Base-by-base conservation (phyloP, 2,797 vertebrate genomes). In the Periophthalmus magnuspinnatus region DNA sequence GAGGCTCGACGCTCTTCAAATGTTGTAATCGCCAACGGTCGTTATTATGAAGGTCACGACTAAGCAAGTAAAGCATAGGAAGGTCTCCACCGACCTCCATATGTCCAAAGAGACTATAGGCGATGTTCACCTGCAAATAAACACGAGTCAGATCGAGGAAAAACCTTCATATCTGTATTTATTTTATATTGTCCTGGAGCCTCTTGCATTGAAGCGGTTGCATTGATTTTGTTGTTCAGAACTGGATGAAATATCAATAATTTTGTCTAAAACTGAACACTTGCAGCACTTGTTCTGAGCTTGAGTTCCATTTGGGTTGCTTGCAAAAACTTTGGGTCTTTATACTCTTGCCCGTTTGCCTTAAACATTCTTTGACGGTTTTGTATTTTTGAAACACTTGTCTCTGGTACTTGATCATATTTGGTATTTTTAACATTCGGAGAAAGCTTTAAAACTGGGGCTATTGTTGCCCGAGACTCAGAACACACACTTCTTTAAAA, bases 151-250 rank as follows among this genome's bases (percentile, higher is more conserved):
- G 22, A 55, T 55, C 3, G 14, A 41, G 45, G 41, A 52, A 21
- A 54, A 57, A 5, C 24, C 24, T 57, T 60, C 7, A 33, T 33
- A 17, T 60, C 33, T 60, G 17, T 33, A 36, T 13, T 58, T 28
- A 33, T 59, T 33, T 59, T 34, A 8, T 41, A 16, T 22, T 41
- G 19, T 36, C 11, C 36, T 21, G 9, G 34, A 22, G n/a, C 1
- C 11, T 38, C 9, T 16, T 36, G 4, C 19, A 34, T 9, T 59
- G 8, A 60, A 60, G 58, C 21, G 16, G 58, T 10, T 34, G 56
- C 56, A 58, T 58, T 58, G 56, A 58, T 58, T 58, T 58, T 28
- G 32, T 32, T 58, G 56, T 58, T 32, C 28, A 58, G 14, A 58
- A 32, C 55, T 57, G 55, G 5, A 32, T 32, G 24, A 57, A 57